A percentile compares a stretch with the other conserved stretches of the same genome.
Evolutionary conservation across 2,113 vertebrate genomes (phyloP).

Genomic region (Brienomyrus longianalis): DNA sequence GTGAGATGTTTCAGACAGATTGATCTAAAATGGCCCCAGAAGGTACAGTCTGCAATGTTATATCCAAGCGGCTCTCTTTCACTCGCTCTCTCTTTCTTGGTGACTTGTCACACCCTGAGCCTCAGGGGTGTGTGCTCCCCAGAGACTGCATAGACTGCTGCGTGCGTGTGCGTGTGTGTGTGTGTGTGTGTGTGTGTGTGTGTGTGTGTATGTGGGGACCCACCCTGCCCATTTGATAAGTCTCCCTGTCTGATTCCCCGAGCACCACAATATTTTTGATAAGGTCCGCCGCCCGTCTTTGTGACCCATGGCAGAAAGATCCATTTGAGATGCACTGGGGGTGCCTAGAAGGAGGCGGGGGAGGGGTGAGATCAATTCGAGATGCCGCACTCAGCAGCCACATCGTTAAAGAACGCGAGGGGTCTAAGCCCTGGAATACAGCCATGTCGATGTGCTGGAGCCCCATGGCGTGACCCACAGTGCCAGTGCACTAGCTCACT

Average conservation of each 20-base stretch:
- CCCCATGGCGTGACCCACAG: background rate
- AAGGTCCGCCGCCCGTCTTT: constrained; percentile 71
- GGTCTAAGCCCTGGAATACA: constrained; percentile 34
- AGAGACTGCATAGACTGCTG: constrained; percentile 28
- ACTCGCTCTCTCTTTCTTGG: constrained; percentile 12
- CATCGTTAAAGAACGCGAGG: background rate
- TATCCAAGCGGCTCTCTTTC: constrained; percentile 43
- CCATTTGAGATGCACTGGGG: constrained; percentile 75
- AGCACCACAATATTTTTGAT: constrained; percentile 74
- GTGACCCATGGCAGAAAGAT: constrained; percentile 70
- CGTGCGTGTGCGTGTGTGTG: constrained; percentile 29
- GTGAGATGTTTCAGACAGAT: constrained; percentile 49
- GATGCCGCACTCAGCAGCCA: constrained; percentile 40
- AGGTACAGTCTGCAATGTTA: constrained; percentile 44
- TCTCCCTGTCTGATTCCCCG: constrained; percentile 72
- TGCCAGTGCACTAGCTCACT: background rate
- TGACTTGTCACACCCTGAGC: background rate
- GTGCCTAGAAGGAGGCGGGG: constrained; percentile 60
- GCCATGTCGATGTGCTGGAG: background rate
- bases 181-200: constrained; percentile 35
- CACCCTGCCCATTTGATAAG: constrained; percentile 68
- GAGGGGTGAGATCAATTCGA: constrained; percentile 64
- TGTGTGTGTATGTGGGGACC: constrained; percentile 44
- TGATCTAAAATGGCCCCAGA: constrained; percentile 55
- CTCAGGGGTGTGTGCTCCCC: constrained; percentile 1